These are phyloP conservation scores for Urophycis tenuis DNA, from an alignment of 2,797 vertebrate genomes.

Conservation along the genomic window DNA sequence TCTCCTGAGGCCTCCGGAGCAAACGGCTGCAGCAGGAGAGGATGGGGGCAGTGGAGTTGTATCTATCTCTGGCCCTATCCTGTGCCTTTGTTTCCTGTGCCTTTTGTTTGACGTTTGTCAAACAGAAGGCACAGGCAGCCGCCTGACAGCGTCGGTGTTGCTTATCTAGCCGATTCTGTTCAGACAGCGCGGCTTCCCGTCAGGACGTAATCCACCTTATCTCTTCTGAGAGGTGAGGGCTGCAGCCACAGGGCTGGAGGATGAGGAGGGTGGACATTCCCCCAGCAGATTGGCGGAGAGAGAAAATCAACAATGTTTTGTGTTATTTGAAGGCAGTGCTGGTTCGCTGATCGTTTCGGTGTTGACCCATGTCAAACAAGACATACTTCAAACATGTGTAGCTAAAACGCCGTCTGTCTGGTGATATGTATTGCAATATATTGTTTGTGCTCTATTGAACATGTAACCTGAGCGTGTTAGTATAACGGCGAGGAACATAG, in stretches of 20 bases:
- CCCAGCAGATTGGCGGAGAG: neutral
- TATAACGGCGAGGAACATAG: no score
- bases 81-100: no score
- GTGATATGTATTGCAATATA: neutral
- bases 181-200: neutral
- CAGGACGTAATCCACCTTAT: slow-evolving; percentile 32
- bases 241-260: slow-evolving; percentile 18
- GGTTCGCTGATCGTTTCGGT: neutral
- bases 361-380: neutral
- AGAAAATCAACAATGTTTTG: neutral
- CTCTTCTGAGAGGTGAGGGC: slow-evolving; percentile 21
- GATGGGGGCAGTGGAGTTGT: no score
- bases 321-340: neutral
- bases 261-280: slow-evolving; percentile 9
- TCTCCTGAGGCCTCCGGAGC: no score
- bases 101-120: no score
- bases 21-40: no score
- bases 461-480: neutral
- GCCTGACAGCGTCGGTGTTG: neutral
- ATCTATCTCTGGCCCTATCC: no score
- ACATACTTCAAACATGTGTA: neutral
- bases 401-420: neutral
- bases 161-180: neutral
- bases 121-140: neutral
- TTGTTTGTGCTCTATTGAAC: neutral